Percentiles rank a stretch among this genome's conserved stretches.
Conservation (phyloP, 2,113 vertebrate genomes). For the Microtus richardsoni region DNA sequence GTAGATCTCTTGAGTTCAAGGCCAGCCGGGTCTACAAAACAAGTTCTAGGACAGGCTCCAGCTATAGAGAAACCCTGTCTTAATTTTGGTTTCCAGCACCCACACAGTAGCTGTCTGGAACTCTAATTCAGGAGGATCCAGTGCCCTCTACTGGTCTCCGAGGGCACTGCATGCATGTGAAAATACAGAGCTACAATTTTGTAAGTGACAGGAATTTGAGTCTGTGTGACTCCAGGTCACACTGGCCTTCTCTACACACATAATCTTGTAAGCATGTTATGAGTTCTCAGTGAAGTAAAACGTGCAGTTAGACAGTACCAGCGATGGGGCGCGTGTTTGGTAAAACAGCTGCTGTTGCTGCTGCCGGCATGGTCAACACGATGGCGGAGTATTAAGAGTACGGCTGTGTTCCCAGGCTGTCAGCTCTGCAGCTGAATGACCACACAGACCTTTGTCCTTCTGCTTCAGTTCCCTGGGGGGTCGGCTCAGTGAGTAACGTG, state of each 20-base stretch:
- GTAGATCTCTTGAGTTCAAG: no score
- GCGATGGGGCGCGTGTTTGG: neutral
- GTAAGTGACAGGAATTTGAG: neutral
- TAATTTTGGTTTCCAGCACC: neutral
- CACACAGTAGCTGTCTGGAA: neutral
- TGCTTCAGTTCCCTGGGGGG: neutral
- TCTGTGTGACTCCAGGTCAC: neutral
- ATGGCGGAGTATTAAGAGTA: neutral
- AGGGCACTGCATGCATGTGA: neutral
- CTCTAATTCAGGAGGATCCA: neutral
- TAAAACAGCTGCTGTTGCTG: neutral
- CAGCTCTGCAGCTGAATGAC: neutral
- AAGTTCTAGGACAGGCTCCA: no score
- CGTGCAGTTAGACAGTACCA: neutral
- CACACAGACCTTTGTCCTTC: neutral
- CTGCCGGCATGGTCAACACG: accelerated
- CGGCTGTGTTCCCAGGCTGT: neutral
- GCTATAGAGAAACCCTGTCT: no score
- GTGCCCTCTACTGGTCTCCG: neutral
- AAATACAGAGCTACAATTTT: neutral
- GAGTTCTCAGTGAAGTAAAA: neutral
- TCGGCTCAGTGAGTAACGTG: no score
- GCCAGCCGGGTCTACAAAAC: no score
- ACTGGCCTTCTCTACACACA: neutral
- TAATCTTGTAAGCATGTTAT: neutral